Evolutionary conservation across 2,888 invertebrate species (phyloP), one percentile per base, ranked within the genome.

Genomic region (Phalangium opilio): DNA sequence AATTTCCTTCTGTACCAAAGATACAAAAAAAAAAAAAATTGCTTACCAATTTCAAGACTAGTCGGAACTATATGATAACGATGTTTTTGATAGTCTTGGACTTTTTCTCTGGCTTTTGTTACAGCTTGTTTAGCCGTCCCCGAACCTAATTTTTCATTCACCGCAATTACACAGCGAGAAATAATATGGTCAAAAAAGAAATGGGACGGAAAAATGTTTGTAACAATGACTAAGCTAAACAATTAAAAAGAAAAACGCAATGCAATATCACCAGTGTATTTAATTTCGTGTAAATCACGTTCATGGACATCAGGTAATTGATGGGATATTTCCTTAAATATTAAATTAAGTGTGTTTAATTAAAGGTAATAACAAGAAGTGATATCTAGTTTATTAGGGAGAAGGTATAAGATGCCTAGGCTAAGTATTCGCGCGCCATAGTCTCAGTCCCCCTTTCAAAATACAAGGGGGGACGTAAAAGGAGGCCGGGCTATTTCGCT

Each of bases 231-330:
- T 4, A 27, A 27, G 8, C 27, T 27, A 27, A 7, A 27, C 4
- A 27, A 27, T 27, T 7, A 27, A 7, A 7, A 7, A 27, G 4
- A 4, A 7, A 27, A 27, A 27, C 4, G 27, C 4, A 27, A 27
- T 27, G 27, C 27, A 4, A 27, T 7, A 7, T 51, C 57, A 66
- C 68, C 69, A 57, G 66, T 63, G 55, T 69, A 70, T 56, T 66
- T 66, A 3, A 70, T 60, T 47, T 67, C 64, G 48, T 68, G 67
- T 33, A 70, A 53, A 44, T 67, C 67, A 50, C 61, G 59, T 44
- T 63, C 64, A 53, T 67, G 63, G 21, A 68, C 65, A 59, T 71
- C 71, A 19, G 73, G 73, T 33, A 73, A 54, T 52, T 69, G 66
- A 43, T 61, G 57, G 7, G 67, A 64, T 39, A 73, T 62, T 52